These are phyloP conservation scores for Tinamus major DNA, from an alignment of 2,797 vertebrate species.

Conservation along the genomic window DNA sequence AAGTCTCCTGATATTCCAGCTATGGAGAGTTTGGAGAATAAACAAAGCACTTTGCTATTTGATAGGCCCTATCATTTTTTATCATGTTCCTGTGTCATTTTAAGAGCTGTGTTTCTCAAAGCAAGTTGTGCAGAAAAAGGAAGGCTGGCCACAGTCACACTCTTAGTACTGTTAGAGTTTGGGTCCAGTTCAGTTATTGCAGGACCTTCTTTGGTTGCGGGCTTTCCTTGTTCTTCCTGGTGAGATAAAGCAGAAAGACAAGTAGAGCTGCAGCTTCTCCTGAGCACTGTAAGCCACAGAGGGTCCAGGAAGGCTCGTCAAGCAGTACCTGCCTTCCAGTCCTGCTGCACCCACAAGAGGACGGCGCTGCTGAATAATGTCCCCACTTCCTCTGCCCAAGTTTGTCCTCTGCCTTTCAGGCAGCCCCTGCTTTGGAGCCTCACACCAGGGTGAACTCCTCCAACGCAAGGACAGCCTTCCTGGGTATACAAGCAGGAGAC, in stretches of 20 bases:
- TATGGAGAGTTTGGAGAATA: background rate
- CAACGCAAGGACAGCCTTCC: background rate
- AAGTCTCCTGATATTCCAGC: background rate
- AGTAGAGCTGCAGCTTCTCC: background rate
- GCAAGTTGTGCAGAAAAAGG: slow-evolving; percentile 11
- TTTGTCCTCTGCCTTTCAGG: background rate
- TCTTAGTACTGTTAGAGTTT: background rate
- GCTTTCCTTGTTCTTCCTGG: background rate
- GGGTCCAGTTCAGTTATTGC: background rate
- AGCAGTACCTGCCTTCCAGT: background rate
- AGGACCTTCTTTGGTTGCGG: background rate
- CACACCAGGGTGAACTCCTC: background rate
- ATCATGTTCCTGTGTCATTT: background rate
- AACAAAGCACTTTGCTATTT: background rate
- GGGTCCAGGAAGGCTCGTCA: background rate
- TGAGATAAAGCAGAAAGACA: background rate
- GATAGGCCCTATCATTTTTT: background rate
- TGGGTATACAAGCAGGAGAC: background rate
- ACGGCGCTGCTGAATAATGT: background rate
- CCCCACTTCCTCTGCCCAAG: background rate
- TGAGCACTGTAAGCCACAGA: background rate
- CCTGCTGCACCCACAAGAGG: background rate
- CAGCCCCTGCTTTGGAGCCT: background rate
- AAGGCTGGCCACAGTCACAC: background rate
- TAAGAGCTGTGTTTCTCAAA: background rate